Percentiles rank a stretch among this genome's conserved stretches.
These are phyloP conservation scores for Nipponia nippon DNA, from an alignment of 2,113 vertebrate species.

Conservation along the genomic window DNA sequence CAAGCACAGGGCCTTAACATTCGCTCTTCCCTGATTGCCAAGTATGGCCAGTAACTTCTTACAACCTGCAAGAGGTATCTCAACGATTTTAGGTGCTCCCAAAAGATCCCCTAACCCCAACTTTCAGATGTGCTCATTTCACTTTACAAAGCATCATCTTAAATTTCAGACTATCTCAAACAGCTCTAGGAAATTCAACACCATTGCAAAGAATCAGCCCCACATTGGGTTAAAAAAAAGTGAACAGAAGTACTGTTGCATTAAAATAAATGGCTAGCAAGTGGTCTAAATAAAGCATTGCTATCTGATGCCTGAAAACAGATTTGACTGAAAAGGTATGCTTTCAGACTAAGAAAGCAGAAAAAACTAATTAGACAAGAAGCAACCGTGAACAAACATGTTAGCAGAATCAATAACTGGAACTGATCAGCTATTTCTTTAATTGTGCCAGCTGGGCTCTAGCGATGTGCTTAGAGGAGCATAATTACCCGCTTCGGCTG, in stretches of 20 bases:
- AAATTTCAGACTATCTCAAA: slow-evolving; percentile 5
- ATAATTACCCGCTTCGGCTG: slow-evolving; percentile 67
- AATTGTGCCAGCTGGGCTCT: slow-evolving; percentile 78
- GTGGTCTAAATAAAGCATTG: slow-evolving; percentile 54
- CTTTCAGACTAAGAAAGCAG: slow-evolving; percentile 78
- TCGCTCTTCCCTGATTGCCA: neutral
- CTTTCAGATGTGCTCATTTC: neutral
- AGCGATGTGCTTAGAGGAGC: slow-evolving; percentile 69
- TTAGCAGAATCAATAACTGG: slow-evolving; percentile 83
- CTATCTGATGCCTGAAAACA: slow-evolving; percentile 72
- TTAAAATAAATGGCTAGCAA: slow-evolving; percentile 46
- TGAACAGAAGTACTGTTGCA: slow-evolving; percentile 54
- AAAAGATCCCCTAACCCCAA: neutral
- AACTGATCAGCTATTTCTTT: slow-evolving; percentile 85
- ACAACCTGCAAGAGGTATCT: neutral
- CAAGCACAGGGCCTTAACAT: neutral
- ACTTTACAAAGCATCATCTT: neutral
- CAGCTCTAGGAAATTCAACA: slow-evolving; percentile 51
- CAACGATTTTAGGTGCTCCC: neutral
- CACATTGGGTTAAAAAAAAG: slow-evolving; percentile 28
- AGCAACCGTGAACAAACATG: slow-evolving; percentile 80
- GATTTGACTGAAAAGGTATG: slow-evolving; percentile 75
- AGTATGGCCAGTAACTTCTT: neutral
- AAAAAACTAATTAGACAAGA: slow-evolving; percentile 83
- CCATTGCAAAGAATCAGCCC: neutral